Evolutionary conservation across 2,113 vertebrate genomes (phyloP).

Genomic region (Cairina moschata): DNA sequence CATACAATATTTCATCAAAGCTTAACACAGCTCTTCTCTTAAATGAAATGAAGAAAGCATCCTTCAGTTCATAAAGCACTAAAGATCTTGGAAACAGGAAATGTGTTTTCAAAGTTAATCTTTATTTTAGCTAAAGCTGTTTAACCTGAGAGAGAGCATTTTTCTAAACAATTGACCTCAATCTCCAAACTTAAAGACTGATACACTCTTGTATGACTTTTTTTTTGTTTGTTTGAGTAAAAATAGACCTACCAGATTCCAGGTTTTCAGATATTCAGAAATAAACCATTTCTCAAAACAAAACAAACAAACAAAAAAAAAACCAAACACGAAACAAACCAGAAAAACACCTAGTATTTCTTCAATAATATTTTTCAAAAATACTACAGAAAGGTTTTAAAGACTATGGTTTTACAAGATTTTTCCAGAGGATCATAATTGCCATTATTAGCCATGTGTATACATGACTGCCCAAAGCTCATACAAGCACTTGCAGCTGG

Average conservation of each 20-base stretch:
- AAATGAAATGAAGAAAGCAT: not conserved
- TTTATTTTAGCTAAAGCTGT: not conserved
- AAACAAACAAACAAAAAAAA: too few relatives aligned
- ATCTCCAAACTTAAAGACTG: not conserved
- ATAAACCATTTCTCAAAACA: not conserved
- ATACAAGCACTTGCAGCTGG: fast-evolving
- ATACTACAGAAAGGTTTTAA: not conserved
- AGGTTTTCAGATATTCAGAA: not conserved
- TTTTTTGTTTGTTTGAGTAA: too few relatives aligned
- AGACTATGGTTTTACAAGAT: not conserved
- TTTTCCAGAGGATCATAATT: not conserved
- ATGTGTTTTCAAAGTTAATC: not conserved
- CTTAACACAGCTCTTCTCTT: not conserved
- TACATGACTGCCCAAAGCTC: not conserved
- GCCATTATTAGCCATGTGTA: fast-evolving
- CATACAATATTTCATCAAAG: not conserved
- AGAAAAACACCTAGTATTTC: not conserved
- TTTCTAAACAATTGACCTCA: not conserved
- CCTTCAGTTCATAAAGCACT: not conserved
- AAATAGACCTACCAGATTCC: fast-evolving
- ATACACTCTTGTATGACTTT: not conserved
- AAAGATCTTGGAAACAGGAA: not conserved
- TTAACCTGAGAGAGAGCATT: not conserved
- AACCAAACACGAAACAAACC: too few relatives aligned
- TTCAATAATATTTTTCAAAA: not conserved